Evolutionary conservation across 2,113 vertebrate species (phyloP), one percentile per base, ranked within the genome.

Genomic region (Pholis gunnellus): DNA sequence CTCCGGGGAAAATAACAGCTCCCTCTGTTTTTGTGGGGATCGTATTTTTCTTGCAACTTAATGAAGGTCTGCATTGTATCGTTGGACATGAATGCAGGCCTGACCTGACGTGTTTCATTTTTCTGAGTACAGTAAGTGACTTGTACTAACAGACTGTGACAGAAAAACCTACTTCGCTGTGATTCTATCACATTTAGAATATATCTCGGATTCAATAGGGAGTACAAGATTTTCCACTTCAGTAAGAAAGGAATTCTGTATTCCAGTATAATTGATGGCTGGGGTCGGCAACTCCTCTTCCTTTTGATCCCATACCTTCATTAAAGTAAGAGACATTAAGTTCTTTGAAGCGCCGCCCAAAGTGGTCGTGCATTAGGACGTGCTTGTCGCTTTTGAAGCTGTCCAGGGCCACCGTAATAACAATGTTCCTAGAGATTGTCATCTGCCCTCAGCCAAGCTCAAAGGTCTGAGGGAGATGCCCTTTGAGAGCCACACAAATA

Each of bases 401-500:
- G 63, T 83, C 78, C 87, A 88, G 78, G 18, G 34, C 72, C 84
- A 76, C 79, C 71, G 9, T 89, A 93, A 94, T 89, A 87, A 93
- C 86, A 86, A 75, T 34, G 84, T 88, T 89, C 52, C 70, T 38
- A 18, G 57, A 83, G 91, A 91, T 90, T 78, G 89, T 87, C 92
- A 72, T 87, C 83, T 79, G 73, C 80, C 80, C 72, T 88, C 81
- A 79, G 82, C 66, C n/a, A 7, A 46, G 81, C 79, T 88, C 87
- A 85, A 70, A 75, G 86, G 66, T 71, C 42, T 44, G 54, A 54
- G 76, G 73, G 79, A 75, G 84, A 92, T 87, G 86, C 76, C 81
- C 91, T 89, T 77, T 81, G 59, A 87, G 82, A 89, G 85, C 50
- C 48, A 71, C 81, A 92, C 93, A 92, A 29, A 92, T 84, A 64